A percentile compares a stretch with the other conserved stretches of the same genome.
Evolutionary conservation across 1,140 invertebrate species (phyloP).

Genomic region (Ditylenchus dipsaci): DNA sequence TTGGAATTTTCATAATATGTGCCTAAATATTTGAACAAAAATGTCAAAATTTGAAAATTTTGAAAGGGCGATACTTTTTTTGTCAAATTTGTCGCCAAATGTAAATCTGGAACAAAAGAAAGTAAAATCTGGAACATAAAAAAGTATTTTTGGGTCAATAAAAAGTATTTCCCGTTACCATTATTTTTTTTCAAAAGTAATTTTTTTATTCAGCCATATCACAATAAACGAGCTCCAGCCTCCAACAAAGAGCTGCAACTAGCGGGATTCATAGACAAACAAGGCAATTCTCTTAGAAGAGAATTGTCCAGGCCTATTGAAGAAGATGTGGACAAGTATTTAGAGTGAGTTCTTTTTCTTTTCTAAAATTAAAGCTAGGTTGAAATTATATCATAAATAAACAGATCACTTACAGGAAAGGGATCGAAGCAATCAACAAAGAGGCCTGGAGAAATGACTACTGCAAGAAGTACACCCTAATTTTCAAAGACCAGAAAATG

Average conservation of each 20-base stretch:
- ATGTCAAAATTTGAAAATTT: no score
- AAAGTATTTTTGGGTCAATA: no score
- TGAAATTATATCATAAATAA: no score
- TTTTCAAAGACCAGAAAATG: constrained; percentile 38
- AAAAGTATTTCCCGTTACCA: no score
- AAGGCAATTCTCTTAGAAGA: constrained; percentile 38
- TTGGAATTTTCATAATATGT: no score
- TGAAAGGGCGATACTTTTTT: no score
- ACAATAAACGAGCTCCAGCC: constrained; percentile 22
- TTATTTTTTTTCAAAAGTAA: background rate
- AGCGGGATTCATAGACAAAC: constrained; percentile 37
- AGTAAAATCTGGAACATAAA: no score
- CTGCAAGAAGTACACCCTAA: constrained; percentile 27
- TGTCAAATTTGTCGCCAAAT: no score
- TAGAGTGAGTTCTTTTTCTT: constrained; percentile 25
- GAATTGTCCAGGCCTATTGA: constrained; percentile 43
- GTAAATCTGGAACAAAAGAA: no score
- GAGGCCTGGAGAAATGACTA: constrained; percentile 43
- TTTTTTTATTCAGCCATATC: constrained; percentile 9
- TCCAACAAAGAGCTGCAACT: constrained; percentile 45
- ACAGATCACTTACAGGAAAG: background rate
- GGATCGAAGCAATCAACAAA: constrained; percentile 47
- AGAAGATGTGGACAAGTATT: constrained; percentile 47
- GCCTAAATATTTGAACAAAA: no score
- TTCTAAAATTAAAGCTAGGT: no score